Evolutionary conservation across 2,797 vertebrate genomes (phyloP).

Genomic region (Enteromius trimaculatus): DNA sequence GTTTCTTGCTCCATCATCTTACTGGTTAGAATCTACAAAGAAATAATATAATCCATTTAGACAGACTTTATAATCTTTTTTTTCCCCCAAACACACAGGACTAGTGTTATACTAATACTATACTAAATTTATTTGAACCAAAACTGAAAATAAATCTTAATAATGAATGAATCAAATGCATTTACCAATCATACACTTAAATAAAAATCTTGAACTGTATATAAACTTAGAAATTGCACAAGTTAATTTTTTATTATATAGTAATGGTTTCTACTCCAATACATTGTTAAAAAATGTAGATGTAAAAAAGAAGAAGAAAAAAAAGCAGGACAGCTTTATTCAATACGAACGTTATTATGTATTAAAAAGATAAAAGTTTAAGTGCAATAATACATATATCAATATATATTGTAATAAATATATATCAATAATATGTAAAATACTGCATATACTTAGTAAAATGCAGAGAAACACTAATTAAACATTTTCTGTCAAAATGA

Average conservation of each 20-base stretch:
- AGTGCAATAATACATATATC: too few species aligned
- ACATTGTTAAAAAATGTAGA: neutral
- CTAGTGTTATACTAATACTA: neutral
- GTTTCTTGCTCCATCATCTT: constrained; percentile 91
- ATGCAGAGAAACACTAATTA: neutral
- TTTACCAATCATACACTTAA: neutral
- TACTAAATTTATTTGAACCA: neutral
- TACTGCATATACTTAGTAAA: neutral
- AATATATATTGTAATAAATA: too few species aligned
- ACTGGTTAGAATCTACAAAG: constrained; percentile 80
- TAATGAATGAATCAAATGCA: neutral
- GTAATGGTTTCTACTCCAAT: neutral
- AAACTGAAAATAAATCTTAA: neutral
- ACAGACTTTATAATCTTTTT: neutral
- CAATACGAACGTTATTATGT: too few species aligned
- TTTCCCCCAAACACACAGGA: neutral
- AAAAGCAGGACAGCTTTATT: too few species aligned
- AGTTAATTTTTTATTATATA: neutral
- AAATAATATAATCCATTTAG: neutral
- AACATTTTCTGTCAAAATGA: neutral
- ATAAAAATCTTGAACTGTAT: neutral
- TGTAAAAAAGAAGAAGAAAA: too few species aligned
- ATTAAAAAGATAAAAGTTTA: too few species aligned
- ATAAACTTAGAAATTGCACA: neutral
- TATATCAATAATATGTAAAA: too few species aligned